Evolutionary conservation across 2,888 invertebrate genomes (phyloP), one percentile per base, ranked within the genome.

Genomic region (Eristalis arbustorum): DNA sequence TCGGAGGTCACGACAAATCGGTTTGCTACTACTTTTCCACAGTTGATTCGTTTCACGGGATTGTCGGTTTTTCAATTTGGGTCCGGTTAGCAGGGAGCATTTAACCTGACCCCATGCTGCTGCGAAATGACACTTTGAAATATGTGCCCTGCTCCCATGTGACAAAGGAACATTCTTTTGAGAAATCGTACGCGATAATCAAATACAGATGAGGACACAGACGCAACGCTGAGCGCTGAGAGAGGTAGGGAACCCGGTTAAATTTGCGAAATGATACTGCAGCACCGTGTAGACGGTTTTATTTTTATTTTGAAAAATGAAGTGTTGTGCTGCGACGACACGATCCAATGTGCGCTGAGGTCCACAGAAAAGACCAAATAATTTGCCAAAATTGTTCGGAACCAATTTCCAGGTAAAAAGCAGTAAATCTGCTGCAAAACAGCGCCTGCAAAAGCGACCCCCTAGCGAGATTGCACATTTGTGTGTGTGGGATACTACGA

Each of bases 391-490:
- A 75, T 67, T 83, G 74, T 34, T 57, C 66, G 71, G 67, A 78
- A 83, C 83, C 71, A 72, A 87, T 83, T 83, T 83, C 83, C 83
- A 83, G 78, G 87, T 87, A 87, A 83, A 75, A 62, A 61, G 67
- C 76, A 61, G 56, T 74, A 78, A 73, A 77, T 66, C 82, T 49
- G 72, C 76, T 62, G 49, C 49, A 57, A 10, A 66, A 18, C 56
- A 13, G 66, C 73, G 66, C 77, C 74, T 28, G 66, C n/a, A 14
- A 42, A 18, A 18, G 61, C 13, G 87, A 87, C 82, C 87, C 87
- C 87, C 87, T 72, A 72, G 66, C 71, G 87, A 67, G 87, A 87
- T 72, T 87, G 78, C 78, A 79, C 78, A 83, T 84, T 83, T 75
- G 61, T 78, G 87, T 87, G 87, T 87, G 87, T 87, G 87, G 83